Evolutionary conservation across 2,797 vertebrate genomes (phyloP).

Genomic region (Eulemur mongoz): DNA sequence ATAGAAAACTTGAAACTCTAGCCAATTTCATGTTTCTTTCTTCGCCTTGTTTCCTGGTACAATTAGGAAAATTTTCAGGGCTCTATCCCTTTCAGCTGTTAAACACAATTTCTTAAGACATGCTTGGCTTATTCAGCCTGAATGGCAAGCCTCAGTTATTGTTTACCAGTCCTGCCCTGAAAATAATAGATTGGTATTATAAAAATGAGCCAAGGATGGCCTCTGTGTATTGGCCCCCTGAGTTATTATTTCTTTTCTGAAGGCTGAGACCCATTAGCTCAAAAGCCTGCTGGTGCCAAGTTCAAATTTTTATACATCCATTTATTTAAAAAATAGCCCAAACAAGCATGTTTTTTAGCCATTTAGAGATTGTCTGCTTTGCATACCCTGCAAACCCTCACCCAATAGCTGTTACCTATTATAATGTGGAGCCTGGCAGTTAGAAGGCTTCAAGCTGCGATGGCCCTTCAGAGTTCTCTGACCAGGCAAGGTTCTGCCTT

Average conservation of each 20-base stretch:
- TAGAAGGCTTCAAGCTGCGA: background rate
- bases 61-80: background rate
- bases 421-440: background rate
- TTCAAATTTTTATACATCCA: background rate
- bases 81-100: background rate
- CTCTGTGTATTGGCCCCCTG: background rate
- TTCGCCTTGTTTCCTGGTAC: background rate
- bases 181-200: background rate
- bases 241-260: background rate
- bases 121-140: background rate
- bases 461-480: background rate
- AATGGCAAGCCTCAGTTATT: background rate
- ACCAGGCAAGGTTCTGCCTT: background rate
- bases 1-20: background rate
- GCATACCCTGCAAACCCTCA: background rate
- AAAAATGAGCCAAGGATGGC: background rate
- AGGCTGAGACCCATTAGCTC: background rate
- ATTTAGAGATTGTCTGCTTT: background rate
- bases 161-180: background rate
- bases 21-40: background rate
- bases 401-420: background rate
- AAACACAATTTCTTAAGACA: background rate
- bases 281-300: background rate
- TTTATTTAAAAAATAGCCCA: background rate
- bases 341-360: background rate